Conservation (phyloP, 2,888 invertebrate species). For the Drosophila quinaria region DNA sequence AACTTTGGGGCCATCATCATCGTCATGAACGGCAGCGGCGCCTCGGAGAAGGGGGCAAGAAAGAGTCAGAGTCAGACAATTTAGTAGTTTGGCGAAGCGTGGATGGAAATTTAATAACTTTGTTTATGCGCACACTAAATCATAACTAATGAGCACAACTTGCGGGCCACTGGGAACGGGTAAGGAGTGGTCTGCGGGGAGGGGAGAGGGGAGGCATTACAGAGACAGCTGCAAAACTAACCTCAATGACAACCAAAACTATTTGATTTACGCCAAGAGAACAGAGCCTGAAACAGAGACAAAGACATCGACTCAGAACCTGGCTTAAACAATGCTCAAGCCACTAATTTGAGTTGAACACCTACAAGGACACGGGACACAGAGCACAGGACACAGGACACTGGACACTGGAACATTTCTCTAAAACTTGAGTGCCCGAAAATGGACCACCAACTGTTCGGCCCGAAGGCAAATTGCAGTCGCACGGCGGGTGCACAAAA, state of each 20-base stretch:
- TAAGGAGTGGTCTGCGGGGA: too few species aligned
- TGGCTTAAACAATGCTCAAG: conserved; percentile 51
- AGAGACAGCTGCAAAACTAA: conserved; percentile 50
- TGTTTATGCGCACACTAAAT: conserved; percentile 81
- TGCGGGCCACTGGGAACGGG: conserved; percentile 32
- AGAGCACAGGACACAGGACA: conserved; percentile 20
- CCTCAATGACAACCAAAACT: conserved; percentile 66
- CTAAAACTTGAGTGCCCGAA: conserved; percentile 37
- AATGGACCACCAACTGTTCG: conserved; percentile 73
- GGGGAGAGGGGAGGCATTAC: conserved; percentile 12
- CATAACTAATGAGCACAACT: conserved; percentile 78
- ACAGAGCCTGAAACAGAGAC: conserved; percentile 3
- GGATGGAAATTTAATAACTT: conserved; percentile 81
- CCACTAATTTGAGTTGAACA: conserved; percentile 77
- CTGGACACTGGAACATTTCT: conserved; percentile 20
- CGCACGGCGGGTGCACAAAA: conserved; percentile 62
- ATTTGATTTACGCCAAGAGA: conserved; percentile 56
- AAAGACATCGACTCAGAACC: conserved; percentile 18
- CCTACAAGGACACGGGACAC: conserved; percentile 59
- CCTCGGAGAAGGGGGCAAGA: not conserved
- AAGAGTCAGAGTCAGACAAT: conserved; percentile 63
- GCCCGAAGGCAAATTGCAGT: conserved; percentile 70
- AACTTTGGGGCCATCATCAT: conserved; percentile 70
- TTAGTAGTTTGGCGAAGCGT: conserved; percentile 80
- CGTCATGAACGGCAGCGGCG: conserved; percentile 26